phyloP scores from a whole-genome alignment of 1,140 invertebrate genomes.

The Tetramorium alpestre region DNA sequence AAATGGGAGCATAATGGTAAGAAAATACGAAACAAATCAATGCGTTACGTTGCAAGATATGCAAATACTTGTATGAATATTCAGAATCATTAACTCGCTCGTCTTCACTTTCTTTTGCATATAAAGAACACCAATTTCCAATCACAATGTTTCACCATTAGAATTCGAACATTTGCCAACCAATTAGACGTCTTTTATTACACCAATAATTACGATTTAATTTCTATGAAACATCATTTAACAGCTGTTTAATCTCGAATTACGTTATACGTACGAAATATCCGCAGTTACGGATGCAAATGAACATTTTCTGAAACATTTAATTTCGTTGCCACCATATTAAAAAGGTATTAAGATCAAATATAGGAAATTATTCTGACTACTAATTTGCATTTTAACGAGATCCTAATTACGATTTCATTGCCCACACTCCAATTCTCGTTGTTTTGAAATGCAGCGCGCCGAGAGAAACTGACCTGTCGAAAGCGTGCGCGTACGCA shows the following conservation, averaged over 20 bases:
- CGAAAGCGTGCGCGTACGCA: background rate
- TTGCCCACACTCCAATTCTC: background rate
- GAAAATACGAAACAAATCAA: constrained; percentile 25
- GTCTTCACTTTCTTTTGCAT: constrained; percentile 50
- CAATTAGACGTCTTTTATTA: constrained; percentile 16
- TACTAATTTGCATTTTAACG: constrained; percentile 11
- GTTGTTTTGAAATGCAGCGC: constrained; percentile 17
- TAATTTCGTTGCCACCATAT: background rate
- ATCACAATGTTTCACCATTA: constrained; percentile 5
- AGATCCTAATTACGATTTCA: background rate
- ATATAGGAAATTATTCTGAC: constrained; percentile 11
- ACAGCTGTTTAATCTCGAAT: constrained; percentile 6
- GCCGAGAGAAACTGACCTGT: background rate
- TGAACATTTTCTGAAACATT: background rate
- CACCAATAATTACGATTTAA: background rate
- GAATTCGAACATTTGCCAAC: background rate
- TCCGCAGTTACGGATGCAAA: background rate
- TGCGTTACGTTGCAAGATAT: constrained; percentile 20
- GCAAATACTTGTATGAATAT: constrained; percentile 50
- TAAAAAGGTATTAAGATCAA: constrained; percentile 11
- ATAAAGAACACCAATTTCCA: constrained; percentile 27
- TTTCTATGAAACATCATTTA: constrained; percentile 5
- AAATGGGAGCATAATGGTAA: background rate
- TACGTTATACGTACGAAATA: background rate
- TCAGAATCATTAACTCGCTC: constrained; percentile 29